These are phyloP conservation scores for Marmota flaviventris DNA, from an alignment of 2,113 vertebrate species.

Conservation along the genomic window DNA sequence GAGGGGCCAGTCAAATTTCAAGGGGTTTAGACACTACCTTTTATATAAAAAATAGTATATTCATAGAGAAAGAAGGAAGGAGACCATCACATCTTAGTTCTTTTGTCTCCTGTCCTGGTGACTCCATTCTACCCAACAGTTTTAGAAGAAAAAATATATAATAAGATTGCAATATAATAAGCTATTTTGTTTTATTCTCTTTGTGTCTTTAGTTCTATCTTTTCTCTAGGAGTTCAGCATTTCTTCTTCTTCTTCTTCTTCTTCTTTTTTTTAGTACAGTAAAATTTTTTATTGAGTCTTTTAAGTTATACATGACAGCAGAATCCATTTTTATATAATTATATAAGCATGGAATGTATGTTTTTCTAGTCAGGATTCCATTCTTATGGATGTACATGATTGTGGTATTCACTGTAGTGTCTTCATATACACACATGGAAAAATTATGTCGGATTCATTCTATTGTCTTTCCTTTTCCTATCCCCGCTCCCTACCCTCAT, in stretches of 20 bases:
- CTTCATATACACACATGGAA: no score
- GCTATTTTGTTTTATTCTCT: neutral
- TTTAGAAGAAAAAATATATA: neutral
- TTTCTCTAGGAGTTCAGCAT: neutral
- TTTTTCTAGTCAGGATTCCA: no score
- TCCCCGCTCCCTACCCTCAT: no score
- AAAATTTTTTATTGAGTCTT: no score
- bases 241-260: neutral
- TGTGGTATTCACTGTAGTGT: no score
- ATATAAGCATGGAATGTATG: no score
- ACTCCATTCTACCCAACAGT: neutral
- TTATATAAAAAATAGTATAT: neutral
- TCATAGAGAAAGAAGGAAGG: neutral
- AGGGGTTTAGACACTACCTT: neutral
- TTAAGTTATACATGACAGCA: no score
- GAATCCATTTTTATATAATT: no score
- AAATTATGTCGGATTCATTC: no score
- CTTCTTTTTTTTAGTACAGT: no score
- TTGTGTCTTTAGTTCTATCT: neutral
- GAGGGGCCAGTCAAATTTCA: neutral
- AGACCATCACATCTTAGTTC: neutral
- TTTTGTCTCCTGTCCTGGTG: neutral
- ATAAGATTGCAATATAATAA: neutral
- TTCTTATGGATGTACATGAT: no score
- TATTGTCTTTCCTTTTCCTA: no score